Base-by-base conservation (phyloP, 2,113 vertebrate genomes). In the Bagarius yarrelli region DNA sequence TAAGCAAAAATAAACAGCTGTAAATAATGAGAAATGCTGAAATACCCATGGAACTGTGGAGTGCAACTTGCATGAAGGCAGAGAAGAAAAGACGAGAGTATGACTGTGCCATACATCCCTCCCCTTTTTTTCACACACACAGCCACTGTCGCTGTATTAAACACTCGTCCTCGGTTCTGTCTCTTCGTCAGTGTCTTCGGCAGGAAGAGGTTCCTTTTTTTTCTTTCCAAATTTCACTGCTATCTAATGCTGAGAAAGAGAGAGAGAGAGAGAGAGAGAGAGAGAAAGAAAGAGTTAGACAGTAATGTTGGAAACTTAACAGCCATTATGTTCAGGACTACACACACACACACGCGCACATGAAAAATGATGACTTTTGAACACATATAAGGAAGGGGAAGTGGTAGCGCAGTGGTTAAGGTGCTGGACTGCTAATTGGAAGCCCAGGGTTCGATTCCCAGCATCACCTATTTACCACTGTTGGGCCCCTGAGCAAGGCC, bases 1-100 rank as follows among this genome's bases (percentile, higher is more conserved):
- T 21, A 66, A 52, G 19, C 14, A 69, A 30, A 67, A 11, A 55
- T 21, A 71, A 13, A 79, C 86, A 86, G 61, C 12, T 25, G 13
- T 53, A 85, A 87, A 82, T 80, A 87, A 86, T 67, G 34, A 57
- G 0, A 71, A 79, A 47, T 71, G 77, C 75, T 74, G 0, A 74
- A 47, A 91, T 93, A 93, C 93, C 93, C 93, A 5, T 89, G 75
- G 86, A 88, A 79, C 78, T 91, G 92, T 74, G 88, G 84, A 25
- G 85, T 88, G 87, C 82, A 88, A 86, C 88, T 89, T 83, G 87
- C 91, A 25, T 91, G 90, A 32, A 93, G 88, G 85, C 91, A 79
- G 85, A 94, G 86, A 84, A 93, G 87, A 87, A 89, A 89, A 81
- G 88, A 90, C 81, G 87, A 91, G 14, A 93, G 88, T 16, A 93